These are phyloP conservation scores for Hesperia comma DNA, from an alignment of 2,888 invertebrate species.

Conservation along the genomic window DNA sequence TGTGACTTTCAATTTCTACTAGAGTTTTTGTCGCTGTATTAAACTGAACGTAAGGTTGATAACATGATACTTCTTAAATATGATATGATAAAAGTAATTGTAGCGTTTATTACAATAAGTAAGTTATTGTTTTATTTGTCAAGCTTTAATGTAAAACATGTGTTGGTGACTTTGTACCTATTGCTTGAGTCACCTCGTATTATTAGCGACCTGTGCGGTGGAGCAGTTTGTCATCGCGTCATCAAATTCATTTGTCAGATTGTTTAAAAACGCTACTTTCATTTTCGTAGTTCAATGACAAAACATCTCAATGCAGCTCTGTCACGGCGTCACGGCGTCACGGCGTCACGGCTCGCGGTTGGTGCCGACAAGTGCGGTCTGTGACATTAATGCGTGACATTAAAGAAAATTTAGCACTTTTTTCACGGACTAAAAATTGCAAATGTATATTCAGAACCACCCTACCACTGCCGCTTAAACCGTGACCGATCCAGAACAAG, in stretches of 20 bases:
- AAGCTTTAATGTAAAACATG: too few species aligned
- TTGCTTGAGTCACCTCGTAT: background rate
- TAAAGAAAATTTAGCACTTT: background rate
- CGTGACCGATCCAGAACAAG: too few species aligned
- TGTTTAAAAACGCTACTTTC: slow-evolving; percentile 25
- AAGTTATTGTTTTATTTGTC: too few species aligned
- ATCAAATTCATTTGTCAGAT: slow-evolving; percentile 28
- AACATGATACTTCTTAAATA: too few species aligned
- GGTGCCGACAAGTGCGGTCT: background rate
- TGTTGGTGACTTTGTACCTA: too few species aligned
- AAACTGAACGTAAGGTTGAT: too few species aligned
- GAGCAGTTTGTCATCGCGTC: slow-evolving; percentile 16
- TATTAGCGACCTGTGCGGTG: background rate
- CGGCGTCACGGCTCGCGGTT: background rate
- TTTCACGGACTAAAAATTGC: too few species aligned
- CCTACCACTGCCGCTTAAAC: too few species aligned
- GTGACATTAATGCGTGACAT: background rate
- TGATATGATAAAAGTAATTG: too few species aligned
- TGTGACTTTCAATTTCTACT: background rate
- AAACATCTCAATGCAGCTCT: slow-evolving; percentile 10
- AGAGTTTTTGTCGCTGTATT: too few species aligned
- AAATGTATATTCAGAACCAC: too few species aligned
- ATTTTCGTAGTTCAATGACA: slow-evolving; percentile 29
- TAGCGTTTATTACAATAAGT: too few species aligned
- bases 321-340: background rate